Base-by-base conservation (phyloP, 2,888 invertebrate species). In the Spodoptera littoralis region DNA sequence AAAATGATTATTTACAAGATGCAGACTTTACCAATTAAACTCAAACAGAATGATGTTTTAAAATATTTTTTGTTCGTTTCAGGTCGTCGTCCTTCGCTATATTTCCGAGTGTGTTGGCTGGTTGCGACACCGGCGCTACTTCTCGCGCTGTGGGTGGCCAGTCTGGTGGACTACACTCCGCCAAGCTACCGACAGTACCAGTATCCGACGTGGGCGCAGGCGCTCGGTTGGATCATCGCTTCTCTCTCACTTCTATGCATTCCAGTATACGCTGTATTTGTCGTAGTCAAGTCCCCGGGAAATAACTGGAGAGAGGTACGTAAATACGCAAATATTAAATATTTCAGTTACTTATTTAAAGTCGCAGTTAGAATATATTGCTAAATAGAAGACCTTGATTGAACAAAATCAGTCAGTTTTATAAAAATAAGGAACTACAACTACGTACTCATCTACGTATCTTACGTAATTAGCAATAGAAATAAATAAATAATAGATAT, bases 51-150 rank as follows among this genome's bases (percentile, higher is more conserved):
- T n/a, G 1, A 56, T 36, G 13, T 13, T 41, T 27, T 53, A 13
- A 53, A 11, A 46, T 12, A 4, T 44, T 56, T 27, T 22, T 51
- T 61, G 46, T 43, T 53, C 51, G 22, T 79, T 88, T 81, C 86
- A 94, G 94, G 94, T 80, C 93, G 93, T 24, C 95, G 96, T 60
- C 98, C 98, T 0, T 97, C 97, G 3, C 85, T 96, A 44, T 98
- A 98, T 89, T 97, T 98, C 85, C 96, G 97, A 76, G 96, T 97
- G 75, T 98, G 98, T 86, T 98, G 98, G 98, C 94, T 97, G 60
- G 91, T 97, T 69, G 96, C 97, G 13, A 96, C 98, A 11, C 98
- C 98, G 0, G 94, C 97, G 49, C 92, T 98, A 65, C 96, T 98
- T 61, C 92, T 98, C 95, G 97, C 97, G 18, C 96, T 98, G 57